phyloP scores from a whole-genome alignment of 2,888 invertebrate genomes.

The Eueremaeus valkanovi region DNA sequence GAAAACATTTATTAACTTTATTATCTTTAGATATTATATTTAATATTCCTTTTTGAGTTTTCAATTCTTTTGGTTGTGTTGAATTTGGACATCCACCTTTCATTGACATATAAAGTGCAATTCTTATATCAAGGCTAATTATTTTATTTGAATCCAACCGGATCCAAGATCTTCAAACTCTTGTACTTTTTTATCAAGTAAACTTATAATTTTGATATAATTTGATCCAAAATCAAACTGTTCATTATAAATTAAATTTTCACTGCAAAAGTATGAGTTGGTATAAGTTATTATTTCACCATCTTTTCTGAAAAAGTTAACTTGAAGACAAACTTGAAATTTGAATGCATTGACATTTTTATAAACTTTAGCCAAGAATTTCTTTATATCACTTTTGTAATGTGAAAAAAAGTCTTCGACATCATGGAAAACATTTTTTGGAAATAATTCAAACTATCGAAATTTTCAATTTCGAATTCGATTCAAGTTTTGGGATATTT shows the following conservation, averaged over 20 bases:
- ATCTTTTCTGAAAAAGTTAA: not conserved
- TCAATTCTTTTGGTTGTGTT: not conserved
- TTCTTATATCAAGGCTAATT: not conserved
- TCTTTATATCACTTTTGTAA: not conserved
- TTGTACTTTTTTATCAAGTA: not conserved
- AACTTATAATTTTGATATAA: too few species aligned
- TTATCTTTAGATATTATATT: not conserved
- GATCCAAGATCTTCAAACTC: not conserved
- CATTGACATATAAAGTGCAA: not conserved
- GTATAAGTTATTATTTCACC: not conserved
- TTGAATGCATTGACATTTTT: not conserved
- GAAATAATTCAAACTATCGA: not conserved
- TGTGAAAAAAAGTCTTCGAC: not conserved
- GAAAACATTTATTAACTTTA: not conserved
- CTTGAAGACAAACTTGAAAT: not conserved
- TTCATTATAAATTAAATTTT: too few species aligned
- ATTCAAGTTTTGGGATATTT: not conserved
- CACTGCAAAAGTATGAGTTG: not conserved
- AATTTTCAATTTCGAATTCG: not conserved
- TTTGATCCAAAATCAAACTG: too few species aligned
- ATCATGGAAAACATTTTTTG: not conserved
- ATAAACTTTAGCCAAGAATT: not conserved
- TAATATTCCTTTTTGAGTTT: not conserved
- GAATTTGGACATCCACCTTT: not conserved
- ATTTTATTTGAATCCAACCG: not conserved